Base-by-base conservation (phyloP, 2,113 vertebrate genomes). In the Pelusios castaneus region DNA sequence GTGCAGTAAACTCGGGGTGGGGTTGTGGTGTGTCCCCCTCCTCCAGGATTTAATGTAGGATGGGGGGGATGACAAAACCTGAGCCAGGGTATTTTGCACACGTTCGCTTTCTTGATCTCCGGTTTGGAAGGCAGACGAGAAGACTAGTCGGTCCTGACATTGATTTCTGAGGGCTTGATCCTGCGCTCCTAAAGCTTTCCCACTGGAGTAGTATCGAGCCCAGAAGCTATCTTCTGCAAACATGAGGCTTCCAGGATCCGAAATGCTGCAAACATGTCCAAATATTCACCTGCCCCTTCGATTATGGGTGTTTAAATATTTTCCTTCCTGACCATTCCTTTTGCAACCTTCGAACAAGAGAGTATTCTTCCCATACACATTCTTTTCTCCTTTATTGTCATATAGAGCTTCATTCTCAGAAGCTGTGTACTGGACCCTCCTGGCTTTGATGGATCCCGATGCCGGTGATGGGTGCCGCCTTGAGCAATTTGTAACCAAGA, bases 401-500 rank as follows among this genome's bases (percentile, higher is more conserved):
- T 21, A 34, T 17, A 22, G 38, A 22, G 38, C 88, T 91, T 22
- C 38, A 70, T 63, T 29, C 41, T 19, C 24, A 52, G 6, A 24
- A 1, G 67, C 81, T 4, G 73, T 2, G 70, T 43, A 4, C 55
- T 25, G 21, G 29, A 67, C 47, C 29, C 73, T 52, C 63, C 22
- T 1, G 82, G 78, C 67, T 56, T 60, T 2, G 45, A 25, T 21
- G 2, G 85, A 76, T 70, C 60, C 91, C 43, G 88, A 52, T 92
- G 94, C 94, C 84, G 83, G 91, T 93, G 82, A 90, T 25, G 11
- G 88, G 85, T 73, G 45, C 73, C 82, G 86, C 87, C 89, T 85
- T 86, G 89, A 89, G 73, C 89, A 80, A 91, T 95, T 97, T 96
- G 95, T 96, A 96, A 97, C 84, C 88, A 87, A 97, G 95, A 96